Percentiles rank a stretch among this genome's conserved stretches.
Evolutionary conservation across 1,140 invertebrate genomes (phyloP).

Genomic region (Scylla paramamosain): DNA sequence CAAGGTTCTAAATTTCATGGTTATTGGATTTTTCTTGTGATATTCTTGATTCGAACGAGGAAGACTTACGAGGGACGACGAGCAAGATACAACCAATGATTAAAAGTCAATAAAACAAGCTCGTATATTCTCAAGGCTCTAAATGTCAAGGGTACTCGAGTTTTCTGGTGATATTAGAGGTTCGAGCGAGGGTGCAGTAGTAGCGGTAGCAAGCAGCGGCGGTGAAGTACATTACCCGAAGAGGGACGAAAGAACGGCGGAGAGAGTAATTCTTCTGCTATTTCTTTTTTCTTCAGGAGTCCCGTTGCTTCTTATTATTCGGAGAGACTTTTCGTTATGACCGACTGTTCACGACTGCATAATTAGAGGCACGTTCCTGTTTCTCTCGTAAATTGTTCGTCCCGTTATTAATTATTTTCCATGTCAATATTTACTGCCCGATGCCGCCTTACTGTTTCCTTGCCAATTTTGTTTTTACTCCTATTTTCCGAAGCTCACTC

Average conservation of each 20-base stretch:
- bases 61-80: too few relatives aligned
- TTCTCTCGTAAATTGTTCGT: conserved; percentile 13
- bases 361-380: not conserved
- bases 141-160: too few relatives aligned
- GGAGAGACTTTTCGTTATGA: not conserved
- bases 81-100: too few relatives aligned
- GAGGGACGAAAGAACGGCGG: not conserved
- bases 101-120: too few relatives aligned
- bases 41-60: too few relatives aligned
- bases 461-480: not conserved
- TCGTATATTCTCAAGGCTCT: too few relatives aligned
- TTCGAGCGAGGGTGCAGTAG: not conserved
- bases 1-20: too few relatives aligned
- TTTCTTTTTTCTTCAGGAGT: not conserved
- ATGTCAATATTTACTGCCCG: not conserved
- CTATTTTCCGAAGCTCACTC: too few relatives aligned
- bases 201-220: not conserved
- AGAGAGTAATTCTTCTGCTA: not conserved
- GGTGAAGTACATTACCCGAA: not conserved
- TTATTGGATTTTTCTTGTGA: too few relatives aligned
- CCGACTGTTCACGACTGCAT: not conserved
- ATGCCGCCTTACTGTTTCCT: not conserved
- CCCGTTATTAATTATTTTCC: conserved; percentile 14
- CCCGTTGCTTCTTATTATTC: conserved; percentile 10
- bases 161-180: not conserved